Evolutionary conservation across 2,888 invertebrate species (phyloP).

Genomic region (Cosmia pyralina): DNA sequence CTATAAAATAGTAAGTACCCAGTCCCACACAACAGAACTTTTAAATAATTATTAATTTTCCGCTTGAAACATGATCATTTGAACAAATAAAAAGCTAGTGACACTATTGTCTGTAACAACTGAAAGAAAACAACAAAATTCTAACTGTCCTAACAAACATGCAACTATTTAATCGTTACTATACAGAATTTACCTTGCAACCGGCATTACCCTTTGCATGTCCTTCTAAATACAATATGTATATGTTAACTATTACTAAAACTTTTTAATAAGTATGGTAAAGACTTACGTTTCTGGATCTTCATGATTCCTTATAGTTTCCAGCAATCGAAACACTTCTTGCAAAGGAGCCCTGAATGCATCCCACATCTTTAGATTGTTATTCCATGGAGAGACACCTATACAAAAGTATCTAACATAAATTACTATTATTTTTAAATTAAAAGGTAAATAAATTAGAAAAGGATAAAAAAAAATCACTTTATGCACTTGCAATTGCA

Average conservation of each 20-base stretch:
- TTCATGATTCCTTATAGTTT: constrained; percentile 96
- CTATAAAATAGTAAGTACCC: not conserved
- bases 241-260: not conserved
- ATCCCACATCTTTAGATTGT: constrained; percentile 95
- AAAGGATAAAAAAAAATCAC: no score
- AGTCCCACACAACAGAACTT: not conserved
- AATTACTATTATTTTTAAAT: no score
- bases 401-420: constrained; percentile 73
- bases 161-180: not conserved
- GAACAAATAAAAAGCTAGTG: not conserved
- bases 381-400: constrained; percentile 96
- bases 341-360: constrained; percentile 97
- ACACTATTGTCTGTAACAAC: not conserved
- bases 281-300: constrained; percentile 91
- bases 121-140: not conserved
- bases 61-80: not conserved
- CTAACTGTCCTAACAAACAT: not conserved
- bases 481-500: no score
- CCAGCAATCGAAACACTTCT: constrained; percentile 96
- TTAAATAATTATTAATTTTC: not conserved
- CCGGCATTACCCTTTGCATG: not conserved
- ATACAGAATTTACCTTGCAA: not conserved
- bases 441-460: no score
- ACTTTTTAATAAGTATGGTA: not conserved
- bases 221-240: not conserved